These are phyloP conservation scores for Polymixis lichenea DNA, from an alignment of 2,888 invertebrate genomes.

Conservation along the genomic window DNA sequence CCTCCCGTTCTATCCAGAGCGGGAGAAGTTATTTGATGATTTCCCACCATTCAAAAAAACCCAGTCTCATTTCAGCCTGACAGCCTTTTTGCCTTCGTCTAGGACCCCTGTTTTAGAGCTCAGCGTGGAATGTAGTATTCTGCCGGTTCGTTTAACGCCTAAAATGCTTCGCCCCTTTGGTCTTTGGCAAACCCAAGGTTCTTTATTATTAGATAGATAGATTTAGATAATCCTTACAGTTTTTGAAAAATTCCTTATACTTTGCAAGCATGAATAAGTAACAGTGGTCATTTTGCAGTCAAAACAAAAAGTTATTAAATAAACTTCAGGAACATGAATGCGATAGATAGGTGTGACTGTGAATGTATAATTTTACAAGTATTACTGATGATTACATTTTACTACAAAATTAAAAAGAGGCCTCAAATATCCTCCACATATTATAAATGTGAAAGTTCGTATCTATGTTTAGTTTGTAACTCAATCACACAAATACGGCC, in stretches of 20 bases:
- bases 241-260: neutral
- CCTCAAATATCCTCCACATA: too few species aligned
- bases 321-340: neutral
- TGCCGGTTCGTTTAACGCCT: too few species aligned
- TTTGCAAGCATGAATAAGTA: neutral
- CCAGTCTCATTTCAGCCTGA: neutral
- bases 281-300: neutral
- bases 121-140: neutral
- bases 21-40: too few species aligned
- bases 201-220: too few species aligned
- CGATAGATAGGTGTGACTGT: neutral
- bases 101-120: neutral
- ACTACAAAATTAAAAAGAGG: neutral
- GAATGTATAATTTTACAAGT: neutral
- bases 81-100: neutral
- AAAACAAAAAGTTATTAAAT: slow-evolving; percentile 1
- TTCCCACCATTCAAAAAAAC: too few species aligned
- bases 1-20: too few species aligned
- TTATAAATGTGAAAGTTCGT: too few species aligned
- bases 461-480: too few species aligned
- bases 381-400: neutral
- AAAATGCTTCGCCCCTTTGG: too few species aligned
- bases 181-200: too few species aligned
- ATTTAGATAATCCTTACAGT: too few species aligned
- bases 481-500: too few species aligned